These are phyloP conservation scores for Serinus canaria DNA, from an alignment of 2,113 vertebrate genomes.

Conservation along the genomic window DNA sequence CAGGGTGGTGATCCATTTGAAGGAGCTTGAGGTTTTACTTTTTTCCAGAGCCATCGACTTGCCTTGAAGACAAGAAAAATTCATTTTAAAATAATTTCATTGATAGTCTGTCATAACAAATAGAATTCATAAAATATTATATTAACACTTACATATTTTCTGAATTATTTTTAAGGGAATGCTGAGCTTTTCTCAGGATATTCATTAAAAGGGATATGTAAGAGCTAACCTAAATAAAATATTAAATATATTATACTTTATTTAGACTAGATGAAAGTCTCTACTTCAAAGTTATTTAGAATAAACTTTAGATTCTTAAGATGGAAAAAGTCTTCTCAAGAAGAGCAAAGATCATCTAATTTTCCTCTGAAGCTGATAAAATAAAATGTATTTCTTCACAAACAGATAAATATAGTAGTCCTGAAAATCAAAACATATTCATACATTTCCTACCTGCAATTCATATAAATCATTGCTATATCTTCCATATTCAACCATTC, in stretches of 20 bases:
- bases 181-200: not conserved
- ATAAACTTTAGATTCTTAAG: not conserved
- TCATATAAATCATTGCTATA: slow-evolving; percentile 95
- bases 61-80: slow-evolving; percentile 76
- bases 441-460: slow-evolving; percentile 83
- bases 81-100: not conserved
- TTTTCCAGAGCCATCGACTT: slow-evolving; percentile 98
- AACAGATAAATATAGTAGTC: not conserved
- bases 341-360: not conserved
- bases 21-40: slow-evolving; percentile 87
- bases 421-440: not conserved
- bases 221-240: not conserved
- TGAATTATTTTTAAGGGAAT: not conserved
- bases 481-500: slow-evolving; percentile 98
- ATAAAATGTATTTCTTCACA: not conserved
- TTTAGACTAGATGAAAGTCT: not conserved
- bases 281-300: not conserved
- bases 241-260: not conserved
- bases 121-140: not conserved
- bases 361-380: not conserved
- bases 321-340: not conserved
- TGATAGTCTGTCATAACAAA: not conserved
- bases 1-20: slow-evolving; percentile 83
- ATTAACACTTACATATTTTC: not conserved
- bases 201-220: accelerated